Percentiles rank a stretch among this genome's conserved stretches.
Evolutionary conservation across 1,140 invertebrate species (phyloP).

Genomic region (Protaetia brevitarsis): DNA sequence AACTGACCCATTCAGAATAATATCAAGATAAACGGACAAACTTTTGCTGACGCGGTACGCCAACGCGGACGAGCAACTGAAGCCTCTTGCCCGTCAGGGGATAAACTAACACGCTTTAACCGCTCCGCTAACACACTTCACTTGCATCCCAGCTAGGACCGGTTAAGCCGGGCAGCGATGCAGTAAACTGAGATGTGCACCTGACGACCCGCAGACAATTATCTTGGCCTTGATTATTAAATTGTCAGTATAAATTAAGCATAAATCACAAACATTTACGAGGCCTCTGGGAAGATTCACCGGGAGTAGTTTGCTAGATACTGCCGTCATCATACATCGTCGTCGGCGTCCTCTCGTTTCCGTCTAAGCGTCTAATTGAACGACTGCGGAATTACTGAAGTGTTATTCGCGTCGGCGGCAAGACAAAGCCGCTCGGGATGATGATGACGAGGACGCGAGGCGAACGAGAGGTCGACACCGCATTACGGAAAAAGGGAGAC

Average conservation of each 20-base stretch:
- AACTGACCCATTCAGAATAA: no score
- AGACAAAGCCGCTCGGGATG: not conserved
- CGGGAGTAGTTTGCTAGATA: not conserved
- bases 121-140: conserved; percentile 12
- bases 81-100: not conserved
- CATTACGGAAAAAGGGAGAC: not conserved
- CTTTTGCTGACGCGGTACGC: not conserved
- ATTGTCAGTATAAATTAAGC: conserved; percentile 17
- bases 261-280: conserved; percentile 16
- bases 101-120: conserved; percentile 7
- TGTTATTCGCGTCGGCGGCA: not conserved
- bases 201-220: conserved; percentile 4
- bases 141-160: conserved; percentile 4
- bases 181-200: conserved; percentile 10
- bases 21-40: not conserved
- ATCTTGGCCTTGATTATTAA: conserved; percentile 1
- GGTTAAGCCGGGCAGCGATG: conserved; percentile 3
- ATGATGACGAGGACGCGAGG: not conserved
- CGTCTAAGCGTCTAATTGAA: not conserved
- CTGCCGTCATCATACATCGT: not conserved
- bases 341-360: not conserved
- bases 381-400: conserved; percentile 5
- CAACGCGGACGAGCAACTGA: not conserved
- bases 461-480: not conserved
- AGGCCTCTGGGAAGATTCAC: not conserved